Evolutionary conservation across 2,797 vertebrate genomes (phyloP).

Genomic region (Epinephelus malabaricus): DNA sequence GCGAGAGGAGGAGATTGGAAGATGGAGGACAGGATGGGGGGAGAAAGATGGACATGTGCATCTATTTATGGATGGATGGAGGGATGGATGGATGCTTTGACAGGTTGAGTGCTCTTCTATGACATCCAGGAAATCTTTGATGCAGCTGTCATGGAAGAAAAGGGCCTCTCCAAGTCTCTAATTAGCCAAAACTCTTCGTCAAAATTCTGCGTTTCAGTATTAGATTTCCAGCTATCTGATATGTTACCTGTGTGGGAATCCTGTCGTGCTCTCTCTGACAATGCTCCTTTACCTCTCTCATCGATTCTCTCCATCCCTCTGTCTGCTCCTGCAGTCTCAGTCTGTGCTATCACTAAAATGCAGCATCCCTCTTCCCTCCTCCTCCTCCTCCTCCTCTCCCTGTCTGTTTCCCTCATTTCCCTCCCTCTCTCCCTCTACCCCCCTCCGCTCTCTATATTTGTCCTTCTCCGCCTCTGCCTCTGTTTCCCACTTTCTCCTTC

Average conservation of each 20-base stretch:
- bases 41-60: neutral
- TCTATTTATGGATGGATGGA: conserved; percentile 6
- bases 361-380: conserved; percentile 65
- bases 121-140: conserved; percentile 39
- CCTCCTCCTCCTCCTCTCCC: conserved; percentile 16
- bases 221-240: conserved; percentile 15
- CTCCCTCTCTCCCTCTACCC: conserved; percentile 18
- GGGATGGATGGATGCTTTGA: conserved; percentile 38
- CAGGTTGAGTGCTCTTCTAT: conserved; percentile 42
- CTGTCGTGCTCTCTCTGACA: conserved; percentile 44
- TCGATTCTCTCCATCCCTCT: conserved; percentile 57
- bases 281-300: conserved; percentile 57
- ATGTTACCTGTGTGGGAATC: conserved; percentile 70
- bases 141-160: conserved; percentile 29
- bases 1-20: conserved; percentile 52
- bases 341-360: conserved; percentile 75
- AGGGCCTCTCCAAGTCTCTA: conserved; percentile 37
- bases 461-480: conserved; percentile 50
- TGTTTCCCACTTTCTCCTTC: conserved; percentile 38
- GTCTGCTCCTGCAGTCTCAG: conserved; percentile 69
- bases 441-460: conserved; percentile 57
- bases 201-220: conserved; percentile 14
- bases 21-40: conserved; percentile 13
- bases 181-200: conserved; percentile 12
- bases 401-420: conserved; percentile 48